These are phyloP conservation scores for Elephantulus edwardii DNA, from an alignment of 2,113 vertebrate genomes.

Conservation along the genomic window DNA sequence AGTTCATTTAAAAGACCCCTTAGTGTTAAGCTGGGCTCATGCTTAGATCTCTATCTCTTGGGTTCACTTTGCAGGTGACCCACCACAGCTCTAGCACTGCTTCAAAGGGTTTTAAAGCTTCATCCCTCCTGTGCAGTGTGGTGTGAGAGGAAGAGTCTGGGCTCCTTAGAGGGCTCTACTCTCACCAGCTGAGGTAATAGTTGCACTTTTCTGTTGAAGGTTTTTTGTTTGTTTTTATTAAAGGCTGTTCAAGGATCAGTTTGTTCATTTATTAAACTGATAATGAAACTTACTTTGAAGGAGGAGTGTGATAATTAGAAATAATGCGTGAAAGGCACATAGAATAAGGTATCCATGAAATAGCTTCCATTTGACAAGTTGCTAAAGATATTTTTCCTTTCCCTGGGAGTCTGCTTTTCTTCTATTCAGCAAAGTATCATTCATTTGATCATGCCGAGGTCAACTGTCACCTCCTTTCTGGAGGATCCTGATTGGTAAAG, in stretches of 20 bases:
- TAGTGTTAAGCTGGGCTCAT: neutral
- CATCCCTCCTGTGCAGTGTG: neutral
- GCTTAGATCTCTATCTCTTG: neutral
- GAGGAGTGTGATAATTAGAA: neutral
- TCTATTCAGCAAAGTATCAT: neutral
- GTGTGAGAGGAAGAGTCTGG: fast-evolving
- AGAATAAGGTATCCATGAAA: neutral
- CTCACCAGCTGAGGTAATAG: neutral
- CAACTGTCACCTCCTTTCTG: neutral
- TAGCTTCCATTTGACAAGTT: neutral
- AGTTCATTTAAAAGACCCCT: neutral
- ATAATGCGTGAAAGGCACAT: neutral
- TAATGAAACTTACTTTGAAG: neutral
- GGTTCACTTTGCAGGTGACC: neutral
- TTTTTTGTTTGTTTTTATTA: too few relatives aligned
- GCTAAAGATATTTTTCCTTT: neutral
- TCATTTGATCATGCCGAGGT: neutral
- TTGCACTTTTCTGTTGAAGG: neutral
- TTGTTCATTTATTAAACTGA: neutral
- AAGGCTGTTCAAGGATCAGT: neutral
- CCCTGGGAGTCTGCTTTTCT: neutral
- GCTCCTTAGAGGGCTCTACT: too few relatives aligned
- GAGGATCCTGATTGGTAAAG: neutral
- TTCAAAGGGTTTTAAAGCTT: neutral
- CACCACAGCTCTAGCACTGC: neutral